phyloP scores from a whole-genome alignment of 64 coral and sea anemone genomes.

The Montipora sp. region DNA sequence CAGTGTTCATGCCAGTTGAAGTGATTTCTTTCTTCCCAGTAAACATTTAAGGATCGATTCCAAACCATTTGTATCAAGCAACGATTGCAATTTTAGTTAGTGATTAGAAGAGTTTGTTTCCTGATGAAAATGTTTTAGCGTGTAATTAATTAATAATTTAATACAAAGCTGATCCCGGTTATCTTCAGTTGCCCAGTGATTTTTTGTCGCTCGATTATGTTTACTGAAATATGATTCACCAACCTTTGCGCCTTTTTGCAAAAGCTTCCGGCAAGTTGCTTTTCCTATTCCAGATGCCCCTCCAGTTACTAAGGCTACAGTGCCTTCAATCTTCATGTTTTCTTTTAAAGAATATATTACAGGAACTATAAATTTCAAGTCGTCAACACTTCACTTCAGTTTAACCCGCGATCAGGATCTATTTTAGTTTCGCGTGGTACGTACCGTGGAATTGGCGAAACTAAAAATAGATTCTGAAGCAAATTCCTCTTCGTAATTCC shows the following conservation, averaged over 20 bases:
- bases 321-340: conserved; percentile 63
- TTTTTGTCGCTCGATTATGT: neutral
- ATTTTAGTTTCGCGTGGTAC: too few relatives aligned
- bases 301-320: conserved; percentile 60
- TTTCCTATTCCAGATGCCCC: conserved; percentile 67
- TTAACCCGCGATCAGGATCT: too few relatives aligned
- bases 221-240: neutral
- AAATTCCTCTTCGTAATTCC: too few relatives aligned
- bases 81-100: neutral
- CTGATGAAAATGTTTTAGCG: neutral
- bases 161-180: too few relatives aligned
- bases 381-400: neutral
- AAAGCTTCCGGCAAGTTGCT: conserved; percentile 46
- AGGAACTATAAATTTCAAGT: neutral
- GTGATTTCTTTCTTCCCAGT: neutral
- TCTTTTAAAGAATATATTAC: neutral
- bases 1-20: too few relatives aligned
- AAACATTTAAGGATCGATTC: neutral
- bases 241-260: conserved; percentile 55
- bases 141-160: too few relatives aligned
- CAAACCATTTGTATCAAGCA: neutral
- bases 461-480: too few relatives aligned
- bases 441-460: too few relatives aligned
- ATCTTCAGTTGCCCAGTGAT: neutral
- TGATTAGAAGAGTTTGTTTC: neutral